Percentiles rank a stretch among this genome's conserved stretches.
phyloP scores from a whole-genome alignment of 2,797 vertebrate genomes.

The Myotis vivesi region DNA sequence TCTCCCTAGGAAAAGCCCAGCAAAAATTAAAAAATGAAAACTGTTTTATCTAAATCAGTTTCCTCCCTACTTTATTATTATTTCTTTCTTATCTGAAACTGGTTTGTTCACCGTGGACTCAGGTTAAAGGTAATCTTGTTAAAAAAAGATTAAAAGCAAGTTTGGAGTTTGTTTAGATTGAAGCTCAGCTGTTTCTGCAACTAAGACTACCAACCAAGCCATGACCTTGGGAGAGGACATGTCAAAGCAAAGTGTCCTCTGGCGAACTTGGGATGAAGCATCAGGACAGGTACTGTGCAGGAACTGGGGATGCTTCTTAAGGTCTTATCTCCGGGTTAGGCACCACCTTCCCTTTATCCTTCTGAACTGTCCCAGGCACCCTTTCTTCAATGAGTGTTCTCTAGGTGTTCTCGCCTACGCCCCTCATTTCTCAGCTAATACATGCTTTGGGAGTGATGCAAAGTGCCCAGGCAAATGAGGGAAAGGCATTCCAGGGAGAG shows the following conservation, averaged over 20 bases:
- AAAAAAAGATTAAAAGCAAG: neutral
- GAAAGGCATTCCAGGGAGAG: neutral
- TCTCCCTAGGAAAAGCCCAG: neutral
- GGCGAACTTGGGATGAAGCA: neutral
- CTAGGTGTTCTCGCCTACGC: neutral
- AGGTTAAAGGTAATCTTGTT: neutral
- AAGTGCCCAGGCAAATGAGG: neutral
- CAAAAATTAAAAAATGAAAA: neutral
- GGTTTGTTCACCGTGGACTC: neutral
- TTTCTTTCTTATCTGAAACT: conserved; percentile 15
- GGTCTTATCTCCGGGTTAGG: neutral
- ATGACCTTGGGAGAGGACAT: neutral
- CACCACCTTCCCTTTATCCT: neutral
- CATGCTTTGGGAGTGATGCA: neutral
- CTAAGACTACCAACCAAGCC: neutral
- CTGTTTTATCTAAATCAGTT: neutral
- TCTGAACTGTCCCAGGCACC: neutral
- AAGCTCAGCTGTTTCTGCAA: neutral
- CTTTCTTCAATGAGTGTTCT: neutral
- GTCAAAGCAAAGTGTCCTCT: neutral
- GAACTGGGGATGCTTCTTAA: neutral
- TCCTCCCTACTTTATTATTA: neutral
- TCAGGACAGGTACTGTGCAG: rapidly evolving
- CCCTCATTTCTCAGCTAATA: neutral
- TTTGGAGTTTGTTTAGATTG: neutral